These are phyloP conservation scores for Mechanitis messenoides DNA, from an alignment of 2,888 invertebrate species.

Conservation along the genomic window DNA sequence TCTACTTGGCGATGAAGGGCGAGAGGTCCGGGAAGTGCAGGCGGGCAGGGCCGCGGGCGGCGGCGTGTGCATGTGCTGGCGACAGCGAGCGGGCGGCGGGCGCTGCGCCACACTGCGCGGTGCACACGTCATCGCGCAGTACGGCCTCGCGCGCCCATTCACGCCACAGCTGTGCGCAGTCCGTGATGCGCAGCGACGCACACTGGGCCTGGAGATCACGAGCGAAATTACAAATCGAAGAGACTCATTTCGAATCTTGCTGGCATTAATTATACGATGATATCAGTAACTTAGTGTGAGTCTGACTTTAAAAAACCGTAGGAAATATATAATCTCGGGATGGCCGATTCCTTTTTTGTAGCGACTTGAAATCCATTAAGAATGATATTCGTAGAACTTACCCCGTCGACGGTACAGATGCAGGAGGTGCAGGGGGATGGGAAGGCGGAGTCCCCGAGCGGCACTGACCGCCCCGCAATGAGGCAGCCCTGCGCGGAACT, in stretches of 20 bases:
- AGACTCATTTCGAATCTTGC: too few species aligned
- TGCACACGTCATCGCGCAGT: conserved; percentile 90
- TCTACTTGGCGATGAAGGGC: conserved; percentile 79
- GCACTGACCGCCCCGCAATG: conserved; percentile 86
- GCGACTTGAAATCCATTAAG: too few species aligned
- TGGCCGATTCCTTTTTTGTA: too few species aligned
- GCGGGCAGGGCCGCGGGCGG: conserved; percentile 69
- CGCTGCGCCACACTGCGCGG: conserved; percentile 90
- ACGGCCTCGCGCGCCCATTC: conserved; percentile 91
- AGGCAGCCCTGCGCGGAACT: conserved; percentile 86
- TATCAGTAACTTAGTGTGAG: too few species aligned
- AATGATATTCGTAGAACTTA: conserved; percentile 57
- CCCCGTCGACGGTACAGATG: conserved; percentile 90
- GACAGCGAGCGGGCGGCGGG: conserved; percentile 33
- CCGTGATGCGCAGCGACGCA: conserved; percentile 90
- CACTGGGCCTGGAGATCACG: conserved; percentile 85
- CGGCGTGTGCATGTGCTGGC: conserved; percentile 27
- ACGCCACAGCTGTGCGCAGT: conserved; percentile 87
- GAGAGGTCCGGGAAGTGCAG: conserved; percentile 88
- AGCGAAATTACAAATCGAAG: too few species aligned
- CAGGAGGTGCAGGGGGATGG: conserved; percentile 95
- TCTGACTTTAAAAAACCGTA: too few species aligned
- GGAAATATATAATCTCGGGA: too few species aligned
- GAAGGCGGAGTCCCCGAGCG: conserved; percentile 88
- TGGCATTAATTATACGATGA: too few species aligned